Percentiles rank a stretch among this genome's conserved stretches.
These are phyloP conservation scores for Stegastes partitus DNA, from an alignment of 2,113 vertebrate genomes.

Conservation along the genomic window DNA sequence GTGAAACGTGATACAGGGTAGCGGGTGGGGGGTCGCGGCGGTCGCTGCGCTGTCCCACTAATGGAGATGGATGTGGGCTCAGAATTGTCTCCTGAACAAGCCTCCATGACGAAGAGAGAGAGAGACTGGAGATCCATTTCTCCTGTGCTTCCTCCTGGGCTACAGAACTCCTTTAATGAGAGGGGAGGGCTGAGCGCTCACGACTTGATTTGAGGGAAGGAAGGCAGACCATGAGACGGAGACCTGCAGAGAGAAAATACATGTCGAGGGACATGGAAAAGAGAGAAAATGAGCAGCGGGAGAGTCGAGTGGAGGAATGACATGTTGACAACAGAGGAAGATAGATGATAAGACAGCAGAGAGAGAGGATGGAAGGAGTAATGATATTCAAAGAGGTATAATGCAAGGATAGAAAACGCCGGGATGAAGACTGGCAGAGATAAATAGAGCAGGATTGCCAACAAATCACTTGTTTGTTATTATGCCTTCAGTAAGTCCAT, in stretches of 20 bases:
- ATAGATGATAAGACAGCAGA: slow-evolving; percentile 62
- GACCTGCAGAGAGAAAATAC: slow-evolving; percentile 28
- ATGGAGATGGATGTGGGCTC: slow-evolving; percentile 85
- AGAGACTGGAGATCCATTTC: slow-evolving; percentile 67
- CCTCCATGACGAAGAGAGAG: slow-evolving; percentile 48
- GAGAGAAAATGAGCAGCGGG: slow-evolving; percentile 39
- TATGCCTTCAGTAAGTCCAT: slow-evolving; percentile 33
- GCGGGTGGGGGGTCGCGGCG: slow-evolving; percentile 46
- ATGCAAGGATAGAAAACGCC: slow-evolving; percentile 39
- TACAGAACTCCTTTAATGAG: slow-evolving; percentile 72
- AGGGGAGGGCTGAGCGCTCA: slow-evolving; percentile 48
- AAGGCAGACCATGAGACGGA: slow-evolving; percentile 24
- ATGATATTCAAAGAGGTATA: slow-evolving; percentile 48
- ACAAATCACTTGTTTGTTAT: slow-evolving; percentile 52
- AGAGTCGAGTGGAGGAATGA: slow-evolving; percentile 53
- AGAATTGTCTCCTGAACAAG: slow-evolving; percentile 77
- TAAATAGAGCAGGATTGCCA: slow-evolving; percentile 48
- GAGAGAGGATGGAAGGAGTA: slow-evolving; percentile 33
- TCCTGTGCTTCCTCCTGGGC: slow-evolving; percentile 61
- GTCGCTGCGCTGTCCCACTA: slow-evolving; percentile 75
- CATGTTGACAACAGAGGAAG: slow-evolving; percentile 67
- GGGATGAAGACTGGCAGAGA: slow-evolving; percentile 50
- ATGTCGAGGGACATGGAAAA: slow-evolving; percentile 17
- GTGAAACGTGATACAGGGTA: slow-evolving; percentile 78
- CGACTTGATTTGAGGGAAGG: slow-evolving; percentile 52